These are phyloP conservation scores for Dynastes grantii DNA, from an alignment of 2,888 invertebrate genomes.

Conservation along the genomic window DNA sequence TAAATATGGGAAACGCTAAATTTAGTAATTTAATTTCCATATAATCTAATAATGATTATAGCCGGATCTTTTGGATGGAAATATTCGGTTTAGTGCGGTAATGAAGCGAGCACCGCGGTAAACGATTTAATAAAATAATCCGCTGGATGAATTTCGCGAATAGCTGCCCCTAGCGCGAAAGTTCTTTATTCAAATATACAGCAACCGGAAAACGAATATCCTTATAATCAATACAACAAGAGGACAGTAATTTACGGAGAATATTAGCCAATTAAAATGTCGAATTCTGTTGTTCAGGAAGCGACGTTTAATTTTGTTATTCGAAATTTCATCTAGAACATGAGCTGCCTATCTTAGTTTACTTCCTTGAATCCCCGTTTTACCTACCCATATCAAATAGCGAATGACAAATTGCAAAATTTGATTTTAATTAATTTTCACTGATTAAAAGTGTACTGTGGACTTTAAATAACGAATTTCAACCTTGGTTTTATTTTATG, in stretches of 20 bases:
- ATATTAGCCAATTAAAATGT: not conserved
- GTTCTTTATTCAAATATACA: not conserved
- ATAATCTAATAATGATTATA: conserved; percentile 20
- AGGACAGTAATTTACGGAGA: not conserved
- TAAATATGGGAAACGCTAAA: conserved; percentile 28
- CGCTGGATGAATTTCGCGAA: not conserved
- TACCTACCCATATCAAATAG: no score
- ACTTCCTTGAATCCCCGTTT: no score
- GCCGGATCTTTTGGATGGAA: not conserved
- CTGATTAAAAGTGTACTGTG: no score
- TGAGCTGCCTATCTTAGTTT: no score
- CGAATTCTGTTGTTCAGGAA: not conserved
- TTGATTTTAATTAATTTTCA: no score
- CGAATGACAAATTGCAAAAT: no score
- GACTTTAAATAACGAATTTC: no score
- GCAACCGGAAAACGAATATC: not conserved
- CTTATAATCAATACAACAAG: not conserved
- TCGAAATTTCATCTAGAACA: no score
- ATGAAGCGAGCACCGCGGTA: not conserved
- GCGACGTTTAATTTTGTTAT: not conserved
- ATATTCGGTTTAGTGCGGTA: conserved; percentile 9
- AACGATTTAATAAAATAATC: conserved; percentile 20
- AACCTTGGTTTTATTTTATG: no score
- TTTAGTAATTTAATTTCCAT: conserved; percentile 23
- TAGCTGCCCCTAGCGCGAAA: not conserved